Percentiles rank a stretch among this genome's conserved stretches.
phyloP scores from a whole-genome alignment of 2,797 vertebrate genomes.

The Myotis myotis region DNA sequence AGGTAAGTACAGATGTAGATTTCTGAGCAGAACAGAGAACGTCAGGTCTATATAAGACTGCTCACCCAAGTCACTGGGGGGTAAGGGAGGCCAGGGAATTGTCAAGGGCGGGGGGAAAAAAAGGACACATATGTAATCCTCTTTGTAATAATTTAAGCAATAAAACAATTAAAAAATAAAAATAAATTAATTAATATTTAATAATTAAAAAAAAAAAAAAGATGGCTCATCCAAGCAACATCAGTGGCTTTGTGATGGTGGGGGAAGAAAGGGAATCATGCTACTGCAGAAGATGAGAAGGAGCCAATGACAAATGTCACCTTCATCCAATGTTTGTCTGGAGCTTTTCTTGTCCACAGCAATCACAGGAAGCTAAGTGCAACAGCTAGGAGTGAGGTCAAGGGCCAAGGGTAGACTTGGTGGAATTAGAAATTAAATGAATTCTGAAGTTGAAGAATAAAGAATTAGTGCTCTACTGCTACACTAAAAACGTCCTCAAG shows the following conservation, averaged over 20 bases:
- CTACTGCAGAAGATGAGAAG: background rate
- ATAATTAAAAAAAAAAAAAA: background rate
- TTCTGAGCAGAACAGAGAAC: background rate
- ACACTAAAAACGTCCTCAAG: background rate
- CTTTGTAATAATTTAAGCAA: no score
- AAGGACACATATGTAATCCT: no score
- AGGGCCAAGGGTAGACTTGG: constrained; percentile 7
- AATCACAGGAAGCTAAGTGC: constrained; percentile 40
- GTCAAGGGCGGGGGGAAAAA: no score
- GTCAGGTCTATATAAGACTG: background rate
- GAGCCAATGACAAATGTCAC: background rate
- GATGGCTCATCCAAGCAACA: background rate
- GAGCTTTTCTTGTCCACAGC: constrained; percentile 3
- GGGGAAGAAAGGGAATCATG: background rate
- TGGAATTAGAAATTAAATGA: constrained; percentile 42
- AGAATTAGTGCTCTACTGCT: background rate
- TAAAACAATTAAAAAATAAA: no score
- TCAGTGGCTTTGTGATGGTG: background rate
- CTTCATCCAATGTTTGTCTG: constrained; percentile 49
- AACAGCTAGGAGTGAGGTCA: constrained; percentile 42
- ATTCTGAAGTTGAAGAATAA: constrained; percentile 43
- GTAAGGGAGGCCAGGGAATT: no score
- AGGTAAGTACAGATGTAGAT: background rate
- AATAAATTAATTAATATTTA: no score
- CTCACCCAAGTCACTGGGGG: background rate